These are phyloP conservation scores for Dusona sp. DNA, from an alignment of 2,888 invertebrate genomes.

Conservation along the genomic window DNA sequence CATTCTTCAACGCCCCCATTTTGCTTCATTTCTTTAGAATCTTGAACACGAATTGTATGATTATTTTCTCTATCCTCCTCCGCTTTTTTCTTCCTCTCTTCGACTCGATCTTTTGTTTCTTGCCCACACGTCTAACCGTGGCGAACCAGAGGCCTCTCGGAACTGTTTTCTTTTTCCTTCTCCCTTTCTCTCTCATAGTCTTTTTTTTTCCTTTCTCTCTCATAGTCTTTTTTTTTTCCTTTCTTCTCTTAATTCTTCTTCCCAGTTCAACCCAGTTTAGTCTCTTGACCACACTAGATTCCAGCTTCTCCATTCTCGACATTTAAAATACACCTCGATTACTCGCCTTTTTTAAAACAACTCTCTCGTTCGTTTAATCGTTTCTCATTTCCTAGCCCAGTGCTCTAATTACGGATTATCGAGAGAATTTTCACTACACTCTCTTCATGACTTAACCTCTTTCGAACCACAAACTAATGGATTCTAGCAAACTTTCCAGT, in stretches of 20 bases:
- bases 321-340: neutral
- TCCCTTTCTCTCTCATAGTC: neutral
- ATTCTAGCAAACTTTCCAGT: neutral
- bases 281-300: neutral
- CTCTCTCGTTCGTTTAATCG: constrained; percentile 6
- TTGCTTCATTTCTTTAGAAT: constrained; percentile 4
- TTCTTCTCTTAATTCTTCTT: constrained; percentile 1
- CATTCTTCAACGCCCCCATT: constrained; percentile 22
- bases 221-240: neutral
- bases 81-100: neutral
- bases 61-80: neutral
- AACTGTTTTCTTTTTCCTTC: neutral
- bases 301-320: neutral
- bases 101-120: neutral
- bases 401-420: constrained; percentile 15
- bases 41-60: neutral
- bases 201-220: neutral
- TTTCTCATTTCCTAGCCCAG: neutral
- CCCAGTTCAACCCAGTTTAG: neutral
- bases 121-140: neutral
- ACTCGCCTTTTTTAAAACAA: neutral
- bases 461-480: neutral
- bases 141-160: neutral
- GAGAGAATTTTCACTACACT: neutral
- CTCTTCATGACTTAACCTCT: neutral